These are phyloP conservation scores for Eueremaeus valkanovi DNA, from an alignment of 2,888 invertebrate genomes.

Conservation along the genomic window DNA sequence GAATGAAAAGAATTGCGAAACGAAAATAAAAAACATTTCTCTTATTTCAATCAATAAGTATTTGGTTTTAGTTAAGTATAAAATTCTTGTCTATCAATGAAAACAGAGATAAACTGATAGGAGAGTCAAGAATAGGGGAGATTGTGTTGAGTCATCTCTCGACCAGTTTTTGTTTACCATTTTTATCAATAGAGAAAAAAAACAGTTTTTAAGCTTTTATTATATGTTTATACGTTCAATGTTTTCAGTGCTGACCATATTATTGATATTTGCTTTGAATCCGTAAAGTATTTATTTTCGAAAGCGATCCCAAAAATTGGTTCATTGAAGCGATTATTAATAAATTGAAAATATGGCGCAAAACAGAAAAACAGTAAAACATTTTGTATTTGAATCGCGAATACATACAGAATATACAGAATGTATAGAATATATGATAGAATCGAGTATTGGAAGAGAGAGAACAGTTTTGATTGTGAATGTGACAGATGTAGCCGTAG, in stretches of 20 bases:
- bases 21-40: conserved; percentile 2
- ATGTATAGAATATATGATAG: too few species aligned
- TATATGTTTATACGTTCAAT: background rate
- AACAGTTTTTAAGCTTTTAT: background rate
- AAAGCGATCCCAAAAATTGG: conserved; percentile 2
- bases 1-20: background rate
- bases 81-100: background rate
- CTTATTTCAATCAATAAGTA: conserved; percentile 19
- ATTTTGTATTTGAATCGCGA: too few species aligned
- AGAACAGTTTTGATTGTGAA: conserved; percentile 13
- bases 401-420: too few species aligned
- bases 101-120: background rate
- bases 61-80: conserved; percentile 11
- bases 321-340: conserved; percentile 29
- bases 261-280: background rate
- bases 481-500: conserved; percentile 24
- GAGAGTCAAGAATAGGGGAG: too few species aligned
- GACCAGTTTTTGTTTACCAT: background rate
- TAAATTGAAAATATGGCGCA: conserved; percentile 28
- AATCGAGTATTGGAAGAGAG: background rate
- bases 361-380: background rate
- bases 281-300: background rate
- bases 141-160: background rate
- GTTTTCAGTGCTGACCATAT: background rate
- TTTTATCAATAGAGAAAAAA: background rate